Conservation (phyloP, 2,888 invertebrate species). For the Trichogramma evanescens region DNA sequence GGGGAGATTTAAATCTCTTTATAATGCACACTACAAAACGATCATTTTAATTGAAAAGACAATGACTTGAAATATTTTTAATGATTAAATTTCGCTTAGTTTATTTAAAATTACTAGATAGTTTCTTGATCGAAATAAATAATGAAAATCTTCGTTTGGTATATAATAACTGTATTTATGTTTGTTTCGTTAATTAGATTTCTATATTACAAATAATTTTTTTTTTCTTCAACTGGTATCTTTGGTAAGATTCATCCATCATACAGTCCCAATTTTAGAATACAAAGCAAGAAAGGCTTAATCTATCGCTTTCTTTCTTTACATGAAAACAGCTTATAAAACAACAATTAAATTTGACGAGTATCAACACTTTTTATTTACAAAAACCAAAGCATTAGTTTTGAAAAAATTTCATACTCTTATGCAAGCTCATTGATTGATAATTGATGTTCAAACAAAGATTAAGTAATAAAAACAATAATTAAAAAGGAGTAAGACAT, state of each 20-base stretch:
- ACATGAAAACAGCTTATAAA: constrained; percentile 16
- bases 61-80: too few species aligned
- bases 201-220: not conserved
- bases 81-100: too few species aligned
- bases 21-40: too few species aligned
- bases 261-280: constrained; percentile 10
- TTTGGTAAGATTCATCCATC: constrained; percentile 36
- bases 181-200: too few species aligned
- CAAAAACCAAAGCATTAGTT: constrained; percentile 18
- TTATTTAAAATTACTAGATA: too few species aligned
- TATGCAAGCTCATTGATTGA: constrained; percentile 4
- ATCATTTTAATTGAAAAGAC: too few species aligned
- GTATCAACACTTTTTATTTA: constrained; percentile 21
- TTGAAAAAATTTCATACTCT: constrained; percentile 9
- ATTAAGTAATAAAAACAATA: too few species aligned
- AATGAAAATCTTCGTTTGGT: too few species aligned
- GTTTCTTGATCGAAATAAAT: too few species aligned
- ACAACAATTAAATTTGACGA: constrained; percentile 18
- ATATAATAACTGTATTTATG: too few species aligned
- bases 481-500: constrained; percentile 1
- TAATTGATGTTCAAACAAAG: too few species aligned
- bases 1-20: too few species aligned
- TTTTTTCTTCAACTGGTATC: constrained; percentile 28
- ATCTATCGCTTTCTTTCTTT: constrained; percentile 4
- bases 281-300: constrained; percentile 22